phyloP scores from a whole-genome alignment of 1,140 invertebrate species.

The Ptiloglossa arizonensis region DNA sequence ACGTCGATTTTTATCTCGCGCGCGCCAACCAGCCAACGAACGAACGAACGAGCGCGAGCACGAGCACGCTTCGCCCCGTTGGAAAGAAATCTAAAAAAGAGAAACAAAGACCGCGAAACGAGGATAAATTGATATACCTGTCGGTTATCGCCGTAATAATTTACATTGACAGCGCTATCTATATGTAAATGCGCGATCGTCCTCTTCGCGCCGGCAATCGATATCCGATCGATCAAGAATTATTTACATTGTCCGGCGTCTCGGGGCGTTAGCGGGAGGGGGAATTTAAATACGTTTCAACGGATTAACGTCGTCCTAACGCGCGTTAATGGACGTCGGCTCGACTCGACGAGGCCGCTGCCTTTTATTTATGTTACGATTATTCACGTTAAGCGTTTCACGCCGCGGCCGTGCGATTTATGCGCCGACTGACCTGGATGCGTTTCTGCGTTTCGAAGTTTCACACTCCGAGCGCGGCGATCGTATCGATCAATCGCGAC shows the following conservation, averaged over 20 bases:
- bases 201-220: conserved; percentile 40
- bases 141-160: conserved; percentile 58
- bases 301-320: conserved; percentile 28
- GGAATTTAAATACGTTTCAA: conserved; percentile 26
- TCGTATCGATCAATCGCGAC: neutral
- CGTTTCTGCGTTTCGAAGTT: conserved; percentile 16
- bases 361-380: conserved; percentile 41
- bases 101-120: conserved; percentile 2
- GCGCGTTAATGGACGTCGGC: conserved; percentile 27
- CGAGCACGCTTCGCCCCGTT: neutral
- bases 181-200: conserved; percentile 57
- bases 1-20: neutral
- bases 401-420: conserved; percentile 18
- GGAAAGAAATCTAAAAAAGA: neutral
- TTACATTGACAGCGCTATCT: conserved; percentile 62
- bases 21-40: no score
- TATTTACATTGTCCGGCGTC: conserved; percentile 41
- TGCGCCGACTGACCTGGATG: conserved; percentile 16
- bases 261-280: conserved; percentile 16
- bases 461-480: neutral
- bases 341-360: neutral
- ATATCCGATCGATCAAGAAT: conserved; percentile 57
- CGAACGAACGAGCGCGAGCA: no score
- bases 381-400: conserved; percentile 15
- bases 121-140: conserved; percentile 42